Percentiles rank a stretch among this genome's conserved stretches.
Evolutionary conservation across 2,888 invertebrate species (phyloP).

Genomic region (Dioctria rufipes): DNA sequence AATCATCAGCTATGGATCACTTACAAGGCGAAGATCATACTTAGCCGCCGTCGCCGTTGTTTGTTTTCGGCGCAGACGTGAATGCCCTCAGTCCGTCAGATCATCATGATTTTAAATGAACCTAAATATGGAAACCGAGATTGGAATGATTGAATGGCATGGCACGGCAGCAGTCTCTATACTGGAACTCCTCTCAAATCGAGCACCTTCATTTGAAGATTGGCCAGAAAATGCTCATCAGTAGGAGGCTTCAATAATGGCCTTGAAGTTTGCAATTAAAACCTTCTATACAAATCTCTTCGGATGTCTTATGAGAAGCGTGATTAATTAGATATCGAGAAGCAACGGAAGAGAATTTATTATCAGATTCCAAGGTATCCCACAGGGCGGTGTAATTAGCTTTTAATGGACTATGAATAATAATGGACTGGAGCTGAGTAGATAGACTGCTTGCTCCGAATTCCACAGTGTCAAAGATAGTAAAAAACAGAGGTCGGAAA

Average conservation of each 20-base stretch:
- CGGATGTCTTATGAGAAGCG: constrained; percentile 24
- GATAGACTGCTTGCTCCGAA: background rate
- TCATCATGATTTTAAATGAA: constrained; percentile 19
- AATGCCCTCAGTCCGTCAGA: constrained; percentile 8
- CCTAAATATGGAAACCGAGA: constrained; percentile 1
- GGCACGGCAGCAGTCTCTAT: background rate
- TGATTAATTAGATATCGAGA: constrained; percentile 44
- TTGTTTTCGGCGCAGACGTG: constrained; percentile 22
- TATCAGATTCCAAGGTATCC: constrained; percentile 16
- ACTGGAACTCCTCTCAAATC: background rate
- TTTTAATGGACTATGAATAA: constrained; percentile 38
- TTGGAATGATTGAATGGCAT: constrained; percentile 28
- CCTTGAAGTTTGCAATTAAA: constrained; percentile 14
- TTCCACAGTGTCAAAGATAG: background rate
- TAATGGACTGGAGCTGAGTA: constrained; percentile 11
- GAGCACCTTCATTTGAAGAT: background rate
- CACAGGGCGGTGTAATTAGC: constrained; percentile 29
- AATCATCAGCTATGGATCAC: constrained; percentile 35
- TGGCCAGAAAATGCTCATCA: background rate
- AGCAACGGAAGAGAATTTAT: constrained; percentile 40
- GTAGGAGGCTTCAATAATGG: background rate
- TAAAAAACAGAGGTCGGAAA: background rate
- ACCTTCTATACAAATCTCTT: constrained; percentile 16
- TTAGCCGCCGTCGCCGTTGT: background rate
- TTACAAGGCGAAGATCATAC: constrained; percentile 3